These are phyloP conservation scores for Hemicentrotus pulcherrimus DNA, from an alignment of 35 echinoderm and acorn worm genomes.

Conservation along the genomic window DNA sequence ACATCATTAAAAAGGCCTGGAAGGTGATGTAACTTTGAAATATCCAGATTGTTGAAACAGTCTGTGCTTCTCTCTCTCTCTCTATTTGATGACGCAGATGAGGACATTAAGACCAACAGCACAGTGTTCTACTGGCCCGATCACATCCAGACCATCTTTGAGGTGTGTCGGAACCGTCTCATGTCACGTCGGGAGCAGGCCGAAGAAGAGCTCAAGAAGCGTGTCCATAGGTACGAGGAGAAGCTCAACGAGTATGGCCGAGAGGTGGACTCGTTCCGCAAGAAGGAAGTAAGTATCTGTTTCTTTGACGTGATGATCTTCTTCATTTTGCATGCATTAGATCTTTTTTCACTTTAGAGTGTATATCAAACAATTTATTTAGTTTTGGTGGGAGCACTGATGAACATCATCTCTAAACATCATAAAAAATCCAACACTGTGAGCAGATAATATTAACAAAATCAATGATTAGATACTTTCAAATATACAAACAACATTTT, in stretches of 20 bases:
- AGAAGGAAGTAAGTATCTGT: slow-evolving; percentile 83
- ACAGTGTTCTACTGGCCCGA: slow-evolving; percentile 99
- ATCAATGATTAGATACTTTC: not conserved
- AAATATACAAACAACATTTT: not conserved
- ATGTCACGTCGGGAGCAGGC: slow-evolving; percentile 88
- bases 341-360: not conserved
- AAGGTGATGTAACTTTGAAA: no score
- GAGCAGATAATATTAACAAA: not conserved
- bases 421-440: not conserved
- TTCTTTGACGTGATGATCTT: not conserved
- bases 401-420: not conserved
- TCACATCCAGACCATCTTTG: slow-evolving; percentile 98
- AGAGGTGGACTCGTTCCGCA: slow-evolving; percentile 94
- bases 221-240: slow-evolving; percentile 87
- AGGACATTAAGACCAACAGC: slow-evolving; percentile 98
- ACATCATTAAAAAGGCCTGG: no score
- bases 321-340: not conserved
- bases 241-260: slow-evolving; percentile 95
- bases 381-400: not conserved
- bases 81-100: slow-evolving; percentile 61
- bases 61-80: not conserved
- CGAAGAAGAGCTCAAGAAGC: slow-evolving; percentile 91
- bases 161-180: slow-evolving; percentile 80
- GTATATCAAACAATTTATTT: not conserved
- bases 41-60: not conserved